Conservation (phyloP, 2,888 invertebrate genomes). For the Caenorhabditis drosophilae region DNA sequence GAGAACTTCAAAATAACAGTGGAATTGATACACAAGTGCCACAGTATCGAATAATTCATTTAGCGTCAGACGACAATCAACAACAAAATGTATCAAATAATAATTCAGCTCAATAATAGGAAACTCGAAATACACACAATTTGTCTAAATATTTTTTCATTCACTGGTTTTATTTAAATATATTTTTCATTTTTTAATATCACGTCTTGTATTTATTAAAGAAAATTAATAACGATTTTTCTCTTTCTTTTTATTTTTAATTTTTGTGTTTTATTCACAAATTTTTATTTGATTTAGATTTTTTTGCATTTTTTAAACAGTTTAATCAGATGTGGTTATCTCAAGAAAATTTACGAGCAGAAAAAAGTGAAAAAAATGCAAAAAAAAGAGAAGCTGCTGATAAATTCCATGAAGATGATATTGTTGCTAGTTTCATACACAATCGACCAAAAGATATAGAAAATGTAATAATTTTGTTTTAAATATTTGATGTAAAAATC, state of each 20-base stretch:
- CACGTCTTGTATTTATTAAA: slow-evolving; percentile 4
- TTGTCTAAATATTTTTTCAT: too few species aligned
- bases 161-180: background rate
- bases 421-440: slow-evolving; percentile 40
- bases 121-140: too few species aligned
- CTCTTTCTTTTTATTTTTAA: background rate
- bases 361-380: slow-evolving; percentile 7
- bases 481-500: too few species aligned
- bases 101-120: too few species aligned
- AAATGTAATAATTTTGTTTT: slow-evolving; percentile 2
- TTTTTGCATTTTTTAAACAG: background rate
- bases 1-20: too few species aligned
- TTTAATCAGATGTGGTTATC: slow-evolving; percentile 20
- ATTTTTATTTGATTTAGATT: background rate
- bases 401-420: slow-evolving; percentile 23
- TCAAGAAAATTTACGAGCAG: slow-evolving; percentile 9
- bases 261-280: slow-evolving; percentile 1
- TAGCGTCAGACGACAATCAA: too few species aligned
- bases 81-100: too few species aligned
- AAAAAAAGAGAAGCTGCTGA: slow-evolving; percentile 15
- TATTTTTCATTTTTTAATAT: slow-evolving; percentile 10
- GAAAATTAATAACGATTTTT: background rate
- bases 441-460: slow-evolving; percentile 25
- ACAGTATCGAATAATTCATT: too few species aligned
- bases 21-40: too few species aligned